These are phyloP conservation scores for Steinernema hermaphroditum DNA, from an alignment of 2,888 invertebrate species.

Conservation along the genomic window DNA sequence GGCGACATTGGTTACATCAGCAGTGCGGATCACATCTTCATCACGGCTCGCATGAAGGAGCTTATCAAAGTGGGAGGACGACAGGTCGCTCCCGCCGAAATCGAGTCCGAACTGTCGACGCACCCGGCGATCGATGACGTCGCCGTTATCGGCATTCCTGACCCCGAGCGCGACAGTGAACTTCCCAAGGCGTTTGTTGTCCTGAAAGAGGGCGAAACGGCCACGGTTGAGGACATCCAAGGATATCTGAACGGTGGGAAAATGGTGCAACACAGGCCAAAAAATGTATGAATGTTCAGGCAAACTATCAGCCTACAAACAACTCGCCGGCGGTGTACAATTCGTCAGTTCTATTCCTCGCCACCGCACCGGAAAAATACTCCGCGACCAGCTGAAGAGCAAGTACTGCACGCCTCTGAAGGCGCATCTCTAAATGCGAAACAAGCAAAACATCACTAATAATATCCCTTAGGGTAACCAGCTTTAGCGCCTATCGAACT, in stretches of 20 bases:
- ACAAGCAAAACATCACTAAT: no score
- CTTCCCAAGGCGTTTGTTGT: constrained; percentile 12
- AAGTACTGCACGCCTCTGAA: neutral
- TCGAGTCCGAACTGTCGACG: constrained; percentile 21
- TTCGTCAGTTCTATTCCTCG: constrained; percentile 31
- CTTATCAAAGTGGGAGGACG: constrained; percentile 16
- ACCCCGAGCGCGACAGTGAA: neutral
- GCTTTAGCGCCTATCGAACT: no score
- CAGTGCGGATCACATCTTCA: constrained; percentile 3
- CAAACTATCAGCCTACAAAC: constrained; percentile 25
- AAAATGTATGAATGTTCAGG: no score
- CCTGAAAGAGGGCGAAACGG: neutral
- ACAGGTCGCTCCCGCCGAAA: constrained; percentile 12
- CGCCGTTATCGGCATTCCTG: constrained; percentile 11
- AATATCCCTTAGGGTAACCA: no score
- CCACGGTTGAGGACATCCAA: constrained; percentile 8
- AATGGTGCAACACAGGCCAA: neutral
- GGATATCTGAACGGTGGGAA: neutral
- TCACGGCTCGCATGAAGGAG: constrained; percentile 18
- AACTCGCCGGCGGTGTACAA: constrained; percentile 26
- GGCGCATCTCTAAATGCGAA: no score
- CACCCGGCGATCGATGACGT: constrained; percentile 21
- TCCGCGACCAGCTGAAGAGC: neutral
- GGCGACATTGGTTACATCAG: constrained; percentile 41
- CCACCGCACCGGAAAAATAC: constrained; percentile 29